Evolutionary conservation across 1,140 invertebrate genomes (phyloP).

Genomic region (Drusus annulatus): DNA sequence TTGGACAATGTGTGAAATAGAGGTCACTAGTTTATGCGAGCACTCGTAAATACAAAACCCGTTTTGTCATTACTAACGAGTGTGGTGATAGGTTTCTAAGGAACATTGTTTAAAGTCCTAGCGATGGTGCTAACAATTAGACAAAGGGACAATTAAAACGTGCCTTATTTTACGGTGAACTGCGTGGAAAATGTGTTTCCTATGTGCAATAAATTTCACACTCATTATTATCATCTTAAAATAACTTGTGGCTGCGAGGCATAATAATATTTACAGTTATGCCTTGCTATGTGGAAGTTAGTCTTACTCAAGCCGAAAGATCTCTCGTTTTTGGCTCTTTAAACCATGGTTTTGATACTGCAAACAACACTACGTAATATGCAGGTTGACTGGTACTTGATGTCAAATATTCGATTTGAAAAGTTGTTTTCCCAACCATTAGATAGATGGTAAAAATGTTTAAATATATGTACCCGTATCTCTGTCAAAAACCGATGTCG

Average conservation of each 20-base stretch:
- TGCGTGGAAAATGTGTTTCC: constrained; percentile 12
- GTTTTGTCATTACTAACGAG: not conserved
- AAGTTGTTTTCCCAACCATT: too few species aligned
- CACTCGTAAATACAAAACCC: constrained; percentile 30
- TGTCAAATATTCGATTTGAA: too few species aligned
- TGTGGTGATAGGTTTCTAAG: constrained; percentile 28
- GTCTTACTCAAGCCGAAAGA: too few species aligned
- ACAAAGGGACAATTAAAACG: constrained; percentile 25
- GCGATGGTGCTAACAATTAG: constrained; percentile 26
- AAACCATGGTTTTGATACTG: too few species aligned
- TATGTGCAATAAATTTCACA: constrained; percentile 9
- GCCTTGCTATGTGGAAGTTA: not conserved
- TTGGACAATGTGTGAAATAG: constrained; percentile 18
- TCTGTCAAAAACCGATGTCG: too few species aligned
- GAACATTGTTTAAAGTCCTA: constrained; percentile 22
- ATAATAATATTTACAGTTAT: not conserved
- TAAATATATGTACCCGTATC: too few species aligned
- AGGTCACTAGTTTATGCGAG: constrained; percentile 34
- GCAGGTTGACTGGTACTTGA: too few species aligned
- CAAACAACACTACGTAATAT: too few species aligned
- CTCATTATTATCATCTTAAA: not conserved
- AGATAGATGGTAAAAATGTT: too few species aligned
- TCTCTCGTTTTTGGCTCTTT: too few species aligned
- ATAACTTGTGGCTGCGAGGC: not conserved
- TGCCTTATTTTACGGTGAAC: constrained; percentile 23